Evolutionary conservation across 2,888 invertebrate species (phyloP).

Genomic region (Aricia artaxerxes): DNA sequence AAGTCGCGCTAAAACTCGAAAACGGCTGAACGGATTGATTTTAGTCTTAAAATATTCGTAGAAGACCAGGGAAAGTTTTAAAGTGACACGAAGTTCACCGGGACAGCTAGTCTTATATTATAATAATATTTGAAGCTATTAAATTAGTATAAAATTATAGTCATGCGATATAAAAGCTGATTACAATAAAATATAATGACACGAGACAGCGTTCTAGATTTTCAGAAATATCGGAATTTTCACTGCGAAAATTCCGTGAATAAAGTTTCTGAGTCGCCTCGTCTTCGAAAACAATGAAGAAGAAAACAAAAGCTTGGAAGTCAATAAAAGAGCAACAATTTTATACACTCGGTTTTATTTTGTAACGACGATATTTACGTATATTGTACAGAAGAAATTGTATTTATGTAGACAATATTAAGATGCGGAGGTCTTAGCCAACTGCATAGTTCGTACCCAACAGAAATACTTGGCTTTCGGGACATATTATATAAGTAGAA

Average conservation of each 20-base stretch:
- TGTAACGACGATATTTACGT: conserved; percentile 70
- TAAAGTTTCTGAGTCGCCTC: conserved; percentile 14
- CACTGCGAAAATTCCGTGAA: not conserved
- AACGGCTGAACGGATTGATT: too few species aligned
- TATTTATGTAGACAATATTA: conserved; percentile 54
- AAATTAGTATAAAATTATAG: too few species aligned
- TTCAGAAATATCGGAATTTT: conserved; percentile 1
- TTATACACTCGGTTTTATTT: conserved; percentile 59
- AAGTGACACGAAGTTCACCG: too few species aligned
- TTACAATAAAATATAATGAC: conserved; percentile 4
- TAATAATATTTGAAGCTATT: too few species aligned
- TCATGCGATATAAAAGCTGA: not conserved
- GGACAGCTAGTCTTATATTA: too few species aligned
- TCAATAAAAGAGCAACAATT: conserved; percentile 17
- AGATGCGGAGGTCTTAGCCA: conserved; percentile 42
- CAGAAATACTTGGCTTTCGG: too few species aligned
- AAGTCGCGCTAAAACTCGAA: too few species aligned
- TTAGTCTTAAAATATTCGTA: too few species aligned
- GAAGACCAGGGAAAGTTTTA: too few species aligned
- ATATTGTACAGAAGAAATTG: conserved; percentile 63
- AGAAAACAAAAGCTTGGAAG: conserved; percentile 30
- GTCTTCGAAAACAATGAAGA: conserved; percentile 15
- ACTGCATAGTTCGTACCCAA: not conserved
- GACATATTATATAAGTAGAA: too few species aligned
- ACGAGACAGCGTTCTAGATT: not conserved